Percentiles rank a stretch among this genome's conserved stretches.
Evolutionary conservation across 2,113 vertebrate species (phyloP).

Genomic region (Sapajus apella): DNA sequence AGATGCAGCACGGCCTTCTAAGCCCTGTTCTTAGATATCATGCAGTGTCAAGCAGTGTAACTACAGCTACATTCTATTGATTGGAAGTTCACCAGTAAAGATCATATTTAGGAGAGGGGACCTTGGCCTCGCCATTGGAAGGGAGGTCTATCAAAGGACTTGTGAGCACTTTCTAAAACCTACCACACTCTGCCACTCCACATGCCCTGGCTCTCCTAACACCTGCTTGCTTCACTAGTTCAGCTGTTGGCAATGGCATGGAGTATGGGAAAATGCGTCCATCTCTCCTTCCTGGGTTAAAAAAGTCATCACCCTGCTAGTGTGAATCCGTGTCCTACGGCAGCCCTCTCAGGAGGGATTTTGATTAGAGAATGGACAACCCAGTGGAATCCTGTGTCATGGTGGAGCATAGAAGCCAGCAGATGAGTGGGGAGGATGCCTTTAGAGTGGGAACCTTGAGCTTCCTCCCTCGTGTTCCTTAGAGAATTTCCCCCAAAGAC

Average conservation of each 20-base stretch:
- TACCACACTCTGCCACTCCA: fast-evolving
- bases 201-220: fast-evolving
- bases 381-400: not conserved
- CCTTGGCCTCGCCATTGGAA: fast-evolving
- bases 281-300: not conserved
- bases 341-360: not conserved
- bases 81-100: not conserved
- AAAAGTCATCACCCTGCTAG: not conserved
- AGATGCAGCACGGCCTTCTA: no score
- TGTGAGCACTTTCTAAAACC: no score
- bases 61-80: fast-evolving
- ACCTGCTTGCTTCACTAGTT: not conserved
- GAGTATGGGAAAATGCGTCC: not conserved
- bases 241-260: not conserved
- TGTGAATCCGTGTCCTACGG: fast-evolving
- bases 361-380: not conserved
- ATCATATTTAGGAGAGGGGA: not conserved
- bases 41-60: fast-evolving
- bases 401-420: not conserved
- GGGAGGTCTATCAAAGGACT: not conserved
- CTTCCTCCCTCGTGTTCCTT: fast-evolving
- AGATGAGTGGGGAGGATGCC: fast-evolving
- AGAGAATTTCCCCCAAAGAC: not conserved
- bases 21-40: not conserved
- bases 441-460: not conserved